Conservation (phyloP, 2,797 vertebrate species). For the Psittacula echo region DNA sequence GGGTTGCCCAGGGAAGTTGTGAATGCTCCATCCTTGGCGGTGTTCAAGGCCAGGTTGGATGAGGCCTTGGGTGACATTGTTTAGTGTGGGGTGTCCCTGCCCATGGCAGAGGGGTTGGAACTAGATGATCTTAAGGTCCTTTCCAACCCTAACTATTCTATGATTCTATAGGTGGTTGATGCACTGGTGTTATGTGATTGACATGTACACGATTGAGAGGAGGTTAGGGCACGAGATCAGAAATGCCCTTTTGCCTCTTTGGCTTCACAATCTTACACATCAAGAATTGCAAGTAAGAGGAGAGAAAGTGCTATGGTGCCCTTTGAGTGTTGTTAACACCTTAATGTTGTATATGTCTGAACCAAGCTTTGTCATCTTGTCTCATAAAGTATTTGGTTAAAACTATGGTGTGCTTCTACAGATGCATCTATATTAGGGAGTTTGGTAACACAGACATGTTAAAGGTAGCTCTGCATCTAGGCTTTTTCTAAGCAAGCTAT, state of each 20-base stretch:
- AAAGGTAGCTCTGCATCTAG: background rate
- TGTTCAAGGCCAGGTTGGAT: too few species aligned
- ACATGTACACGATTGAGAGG: background rate
- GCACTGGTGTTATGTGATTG: background rate
- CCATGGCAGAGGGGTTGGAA: too few species aligned
- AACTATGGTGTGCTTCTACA: background rate
- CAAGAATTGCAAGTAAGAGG: background rate
- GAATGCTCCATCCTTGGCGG: too few species aligned
- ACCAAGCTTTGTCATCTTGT: background rate
- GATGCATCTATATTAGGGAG: background rate
- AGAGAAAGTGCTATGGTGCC: background rate
- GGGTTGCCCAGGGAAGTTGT: too few species aligned
- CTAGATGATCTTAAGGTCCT: too few species aligned
- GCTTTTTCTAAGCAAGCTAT: background rate
- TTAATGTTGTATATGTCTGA: background rate
- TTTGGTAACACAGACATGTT: background rate
- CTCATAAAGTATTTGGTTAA: background rate
- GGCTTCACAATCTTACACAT: background rate
- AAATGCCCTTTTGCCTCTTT: background rate
- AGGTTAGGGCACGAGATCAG: background rate
- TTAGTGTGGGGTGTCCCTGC: too few species aligned
- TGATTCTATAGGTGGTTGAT: background rate
- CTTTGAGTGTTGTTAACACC: background rate
- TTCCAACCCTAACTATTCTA: too few species aligned
- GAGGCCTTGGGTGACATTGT: too few species aligned